Evolutionary conservation across 2,888 invertebrate species (phyloP), one percentile per base, ranked within the genome.

Genomic region (Dicyrtoma fusca): DNA sequence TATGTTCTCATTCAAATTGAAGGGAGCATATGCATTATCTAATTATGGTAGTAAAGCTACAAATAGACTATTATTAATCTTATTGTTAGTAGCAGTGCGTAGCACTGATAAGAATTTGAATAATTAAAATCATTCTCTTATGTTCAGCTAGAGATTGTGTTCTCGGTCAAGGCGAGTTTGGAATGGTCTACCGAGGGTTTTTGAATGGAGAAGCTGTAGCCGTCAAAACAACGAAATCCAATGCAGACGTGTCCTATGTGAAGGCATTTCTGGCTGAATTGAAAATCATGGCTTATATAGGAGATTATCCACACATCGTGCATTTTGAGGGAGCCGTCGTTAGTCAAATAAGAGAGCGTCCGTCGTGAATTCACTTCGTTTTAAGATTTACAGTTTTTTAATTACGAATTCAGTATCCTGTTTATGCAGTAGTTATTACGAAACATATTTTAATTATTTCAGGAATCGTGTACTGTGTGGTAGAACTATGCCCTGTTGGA

Each of bases 271-370:
- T 57, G 2, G 26, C 14, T n/a, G 57, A 57, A n/a, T 13, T 57
- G 25, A 57, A 57, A 25, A 57, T 57, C 25, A 57, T 57, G 57
- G 23, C 25, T 25, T 57, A 57, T 57, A 26, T 57, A 11, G 57
- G 57, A 13, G 10, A 17, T 25, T 14, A 57, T 25, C 25, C 23
- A 1, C 57, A 57, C 25, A 26, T 57, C 14, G 57, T 57, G 4
- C 25, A 26, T 25, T 57, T 57, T 21, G 1, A 3, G 3, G 57
- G 57, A n/a, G 57, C 57, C 6, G 57, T 57, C 13, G 25, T 57
- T 25, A 57, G 11, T 57, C 57, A 13, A 57, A 55, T 55, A 6
- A 17, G 19, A 55, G 53, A 55, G 21, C n/a, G 26, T 57, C 1
- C 23, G 57, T 13, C 5, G 3, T 21, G 2, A 51, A 51, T 19